Conservation (phyloP, 2,888 invertebrate species). For the Fragum fragum region DNA sequence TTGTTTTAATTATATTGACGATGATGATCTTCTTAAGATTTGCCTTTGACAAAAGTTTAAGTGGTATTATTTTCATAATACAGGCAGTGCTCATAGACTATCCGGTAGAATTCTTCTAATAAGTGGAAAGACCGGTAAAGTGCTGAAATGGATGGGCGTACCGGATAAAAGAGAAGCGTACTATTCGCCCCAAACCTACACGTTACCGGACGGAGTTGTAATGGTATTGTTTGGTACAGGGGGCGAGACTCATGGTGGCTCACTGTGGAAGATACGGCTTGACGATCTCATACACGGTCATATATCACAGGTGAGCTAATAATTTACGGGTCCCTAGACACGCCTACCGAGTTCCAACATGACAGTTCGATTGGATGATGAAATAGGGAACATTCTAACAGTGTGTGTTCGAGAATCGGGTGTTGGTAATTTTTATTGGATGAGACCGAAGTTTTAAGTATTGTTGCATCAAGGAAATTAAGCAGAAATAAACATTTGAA, state of each 20-base stretch:
- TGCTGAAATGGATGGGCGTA: conserved; percentile 89
- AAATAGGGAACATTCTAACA: too few relatives aligned
- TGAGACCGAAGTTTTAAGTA: too few relatives aligned
- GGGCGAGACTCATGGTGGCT: conserved; percentile 91
- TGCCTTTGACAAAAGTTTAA: too few relatives aligned
- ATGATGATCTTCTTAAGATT: too few relatives aligned
- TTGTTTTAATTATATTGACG: too few relatives aligned
- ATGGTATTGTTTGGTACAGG: conserved; percentile 92
- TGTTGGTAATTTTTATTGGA: too few relatives aligned
- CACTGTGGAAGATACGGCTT: conserved; percentile 90
- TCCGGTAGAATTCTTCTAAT: conserved; percentile 91
- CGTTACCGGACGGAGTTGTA: conserved; percentile 87
- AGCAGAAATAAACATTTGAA: too few relatives aligned
- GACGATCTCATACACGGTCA: conserved; percentile 87
- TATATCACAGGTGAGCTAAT: conserved; percentile 85
- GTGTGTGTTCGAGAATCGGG: too few relatives aligned
- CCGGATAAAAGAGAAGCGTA: conserved; percentile 91
- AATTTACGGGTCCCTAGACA: too few relatives aligned
- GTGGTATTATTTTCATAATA: conserved; percentile 27
- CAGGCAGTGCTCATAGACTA: conserved; percentile 87
- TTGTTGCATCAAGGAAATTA: too few relatives aligned
- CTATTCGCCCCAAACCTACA: conserved; percentile 90
- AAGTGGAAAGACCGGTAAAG: conserved; percentile 91
- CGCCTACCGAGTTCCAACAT: too few relatives aligned
- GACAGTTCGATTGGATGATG: too few relatives aligned